Base-by-base conservation (phyloP, 2,797 vertebrate species). In the Pseudochirops corinnae region DNA sequence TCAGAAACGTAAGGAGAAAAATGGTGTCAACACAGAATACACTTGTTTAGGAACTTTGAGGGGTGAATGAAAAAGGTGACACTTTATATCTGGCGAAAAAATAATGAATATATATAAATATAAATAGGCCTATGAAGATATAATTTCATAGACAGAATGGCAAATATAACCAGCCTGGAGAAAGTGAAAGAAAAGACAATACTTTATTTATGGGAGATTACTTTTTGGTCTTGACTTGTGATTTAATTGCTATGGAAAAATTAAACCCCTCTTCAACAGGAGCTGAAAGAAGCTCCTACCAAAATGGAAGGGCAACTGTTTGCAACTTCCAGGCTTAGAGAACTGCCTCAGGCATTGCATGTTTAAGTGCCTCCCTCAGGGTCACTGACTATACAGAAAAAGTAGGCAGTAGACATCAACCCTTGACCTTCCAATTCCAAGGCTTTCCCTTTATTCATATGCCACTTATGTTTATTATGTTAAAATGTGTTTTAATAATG, bases 141-240 rank as follows among this genome's bases (percentile, higher is more conserved):
- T 16, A 94, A 57, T 28, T 62, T 95, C 90, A 97, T 67, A 94
- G 24, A 92, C 1, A 93, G 11, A 50, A 94, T 67, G 13, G 94
- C 94, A 91, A 95, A 94, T 33, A 94, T 29, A 97, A 94, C 55
- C 21, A 18, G 90, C 11, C 16, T 55, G 95, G 18, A 95, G 60
- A 74, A 97, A 97, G 92, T 82, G 4, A 96, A 97, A 91, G 62
- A 95, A 93, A 95, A 29, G 6, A 39, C 6, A 74, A 21, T 39
- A 39, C n/a, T 31, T 39, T 74, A 74, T 39, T 74, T 74, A 74
- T 39, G 6, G 18, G n/a, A 5, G n/a, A 39, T 74, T 74, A 46
- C 9, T 39, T 74, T 74, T 39, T 74, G 16, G 18, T 39, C 16
- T 39, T 74, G 16, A 39, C 67, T 74, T 74, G 60, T 74, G 67